phyloP scores from a whole-genome alignment of 2,113 vertebrate species.

The Egretta garzetta region DNA sequence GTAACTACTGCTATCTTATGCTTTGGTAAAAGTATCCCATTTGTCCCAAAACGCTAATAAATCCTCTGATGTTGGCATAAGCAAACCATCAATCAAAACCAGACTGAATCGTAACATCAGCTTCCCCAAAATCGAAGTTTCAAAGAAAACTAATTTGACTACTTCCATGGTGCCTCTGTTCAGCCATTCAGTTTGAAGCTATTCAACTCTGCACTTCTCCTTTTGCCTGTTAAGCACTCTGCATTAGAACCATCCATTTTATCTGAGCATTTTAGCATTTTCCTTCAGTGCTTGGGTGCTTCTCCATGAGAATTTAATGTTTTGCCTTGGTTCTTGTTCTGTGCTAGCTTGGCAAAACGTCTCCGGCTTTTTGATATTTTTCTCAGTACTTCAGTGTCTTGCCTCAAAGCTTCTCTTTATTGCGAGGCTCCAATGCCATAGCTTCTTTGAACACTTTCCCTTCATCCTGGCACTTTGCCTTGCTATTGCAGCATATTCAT shows the following conservation, averaged over 20 bases:
- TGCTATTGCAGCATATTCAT: neutral
- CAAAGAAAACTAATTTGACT: neutral
- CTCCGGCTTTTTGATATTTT: neutral
- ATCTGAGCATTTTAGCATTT: neutral
- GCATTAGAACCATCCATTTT: neutral
- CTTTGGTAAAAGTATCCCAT: neutral
- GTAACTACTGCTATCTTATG: neutral
- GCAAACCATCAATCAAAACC: neutral
- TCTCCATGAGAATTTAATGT: neutral
- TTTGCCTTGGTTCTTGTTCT: neutral
- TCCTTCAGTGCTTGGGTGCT: neutral
- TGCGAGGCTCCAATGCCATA: neutral
- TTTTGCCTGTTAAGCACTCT: neutral
- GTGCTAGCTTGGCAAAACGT: neutral
- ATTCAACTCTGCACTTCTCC: neutral
- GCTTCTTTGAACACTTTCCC: neutral
- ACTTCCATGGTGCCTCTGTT: neutral
- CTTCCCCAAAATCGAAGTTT: neutral
- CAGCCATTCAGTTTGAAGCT: neutral
- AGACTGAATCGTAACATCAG: neutral
- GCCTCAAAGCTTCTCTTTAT: constrained; percentile 2
- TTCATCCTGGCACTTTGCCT: neutral
- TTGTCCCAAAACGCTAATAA: neutral
- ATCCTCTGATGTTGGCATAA: neutral
- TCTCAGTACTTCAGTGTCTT: neutral